Evolutionary conservation across 2,888 invertebrate genomes (phyloP), one percentile per base, ranked within the genome.

Genomic region (Oeneis ivallda): DNA sequence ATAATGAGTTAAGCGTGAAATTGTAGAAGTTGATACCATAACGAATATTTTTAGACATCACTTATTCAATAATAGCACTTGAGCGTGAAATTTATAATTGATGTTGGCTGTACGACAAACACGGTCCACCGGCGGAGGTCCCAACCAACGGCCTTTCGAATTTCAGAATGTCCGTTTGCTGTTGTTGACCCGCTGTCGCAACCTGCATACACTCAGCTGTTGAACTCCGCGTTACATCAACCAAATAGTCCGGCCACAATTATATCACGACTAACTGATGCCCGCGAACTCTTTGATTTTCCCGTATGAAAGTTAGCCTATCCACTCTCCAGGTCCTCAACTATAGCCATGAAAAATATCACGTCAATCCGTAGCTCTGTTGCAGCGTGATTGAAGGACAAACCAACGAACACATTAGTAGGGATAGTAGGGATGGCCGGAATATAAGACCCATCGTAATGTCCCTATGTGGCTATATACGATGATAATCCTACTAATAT

Each of bases 1-100:
- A 54, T 54, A 54, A 37, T 15, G 54, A 54, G 37, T 15, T 39
- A 37, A 39, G 54, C 37, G 17, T 54, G 54, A 54, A 54, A 54
- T 34, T 53, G 10, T 7, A 13, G 4, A n/a, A 17, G 7, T 15
- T 15, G 45, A n/a, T 45, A 45, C 45, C n/a, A 45, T 15, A 45
- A 15, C 45, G 15, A 45, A 19, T 17, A 11, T 19, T 49, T 43
- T 49, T 19, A 49, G 19, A 26, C 49, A 49, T 49, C 19, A 19
- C 19, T 53, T 2, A n/a, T 53, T 15, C 34, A 53, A 34, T 32
- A n/a, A 37, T 37, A 37, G 32, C 52, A 52, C 52, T n/a, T 52
- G 34, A 34, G 52, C 52, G 34, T 34, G 52, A 53, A 53, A 53
- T 34, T 53, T 53, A 34, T 53, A 34, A 53, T 53, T 53, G 32